These are phyloP conservation scores for Acrocephalus arundinaceus DNA, from an alignment of 2,113 vertebrate genomes.

Conservation along the genomic window DNA sequence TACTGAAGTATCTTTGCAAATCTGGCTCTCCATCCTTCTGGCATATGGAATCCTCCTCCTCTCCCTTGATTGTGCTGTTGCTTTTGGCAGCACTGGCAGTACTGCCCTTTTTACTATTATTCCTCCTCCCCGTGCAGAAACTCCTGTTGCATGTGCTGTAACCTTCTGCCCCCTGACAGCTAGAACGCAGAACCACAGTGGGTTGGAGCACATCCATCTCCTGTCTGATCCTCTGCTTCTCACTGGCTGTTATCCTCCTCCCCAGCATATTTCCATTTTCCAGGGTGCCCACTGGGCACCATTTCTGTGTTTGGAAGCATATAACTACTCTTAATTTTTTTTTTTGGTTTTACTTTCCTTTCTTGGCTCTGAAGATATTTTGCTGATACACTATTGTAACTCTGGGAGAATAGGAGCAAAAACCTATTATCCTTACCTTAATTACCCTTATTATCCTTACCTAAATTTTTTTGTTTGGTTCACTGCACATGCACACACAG, in stretches of 20 bases:
- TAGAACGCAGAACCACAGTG: not conserved
- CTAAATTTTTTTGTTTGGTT: not conserved
- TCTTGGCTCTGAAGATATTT: not conserved
- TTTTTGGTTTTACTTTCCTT: not conserved
- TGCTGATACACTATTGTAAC: not conserved
- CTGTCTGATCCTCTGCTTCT: not conserved
- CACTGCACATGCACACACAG: not conserved
- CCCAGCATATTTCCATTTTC: not conserved
- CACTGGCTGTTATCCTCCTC: not conserved
- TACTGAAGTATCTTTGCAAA: constrained; percentile 28
- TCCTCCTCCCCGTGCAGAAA: not conserved
- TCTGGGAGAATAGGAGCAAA: not conserved
- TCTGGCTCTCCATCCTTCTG: not conserved
- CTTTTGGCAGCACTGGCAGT: not conserved
- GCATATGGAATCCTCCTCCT: constrained; percentile 33
- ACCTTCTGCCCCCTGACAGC: not conserved
- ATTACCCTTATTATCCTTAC: not conserved
- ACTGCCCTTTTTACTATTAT: constrained; percentile 10
- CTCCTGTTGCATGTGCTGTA: not conserved
- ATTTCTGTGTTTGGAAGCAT: not conserved
- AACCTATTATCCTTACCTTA: not conserved
- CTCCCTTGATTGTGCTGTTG: not conserved
- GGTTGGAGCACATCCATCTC: not conserved
- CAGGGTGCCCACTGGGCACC: not conserved
- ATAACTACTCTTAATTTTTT: not conserved